These are phyloP conservation scores for Leucozona laternaria DNA, from an alignment of 2,888 invertebrate species.

Conservation along the genomic window DNA sequence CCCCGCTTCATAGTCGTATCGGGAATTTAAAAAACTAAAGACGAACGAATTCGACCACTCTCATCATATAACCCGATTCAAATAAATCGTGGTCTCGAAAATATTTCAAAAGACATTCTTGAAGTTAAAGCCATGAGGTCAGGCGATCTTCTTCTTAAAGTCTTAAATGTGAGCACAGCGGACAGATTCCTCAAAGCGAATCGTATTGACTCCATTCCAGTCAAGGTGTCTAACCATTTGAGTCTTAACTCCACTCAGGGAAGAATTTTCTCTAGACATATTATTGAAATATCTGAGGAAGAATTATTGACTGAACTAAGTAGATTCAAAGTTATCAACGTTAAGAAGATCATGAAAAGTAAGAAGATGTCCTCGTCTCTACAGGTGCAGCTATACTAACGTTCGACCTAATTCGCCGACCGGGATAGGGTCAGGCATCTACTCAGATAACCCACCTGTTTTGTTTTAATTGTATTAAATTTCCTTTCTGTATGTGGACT, in stretches of 20 bases:
- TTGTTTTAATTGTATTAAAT: too few relatives aligned
- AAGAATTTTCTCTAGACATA: constrained; percentile 4
- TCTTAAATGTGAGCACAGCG: not conserved
- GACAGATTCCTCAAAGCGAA: not conserved
- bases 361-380: not conserved
- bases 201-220: not conserved
- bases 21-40: not conserved
- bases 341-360: not conserved
- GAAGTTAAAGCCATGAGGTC: constrained; percentile 12
- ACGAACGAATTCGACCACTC: not conserved
- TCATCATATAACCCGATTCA: not conserved
- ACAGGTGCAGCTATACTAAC: constrained; percentile 16
- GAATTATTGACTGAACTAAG: not conserved
- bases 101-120: not conserved
- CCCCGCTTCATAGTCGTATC: not conserved
- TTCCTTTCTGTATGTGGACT: too few relatives aligned
- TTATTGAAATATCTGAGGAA: not conserved
- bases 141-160: constrained; percentile 1
- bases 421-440: too few relatives aligned
- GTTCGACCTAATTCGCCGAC: constrained; percentile 7
- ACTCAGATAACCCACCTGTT: too few relatives aligned
- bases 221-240: not conserved
- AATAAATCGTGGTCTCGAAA: not conserved
- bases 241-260: constrained; percentile 13
- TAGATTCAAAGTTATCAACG: not conserved